Conservation (phyloP, 2,797 vertebrate species). For the Tympanoctomys barrerae region DNA sequence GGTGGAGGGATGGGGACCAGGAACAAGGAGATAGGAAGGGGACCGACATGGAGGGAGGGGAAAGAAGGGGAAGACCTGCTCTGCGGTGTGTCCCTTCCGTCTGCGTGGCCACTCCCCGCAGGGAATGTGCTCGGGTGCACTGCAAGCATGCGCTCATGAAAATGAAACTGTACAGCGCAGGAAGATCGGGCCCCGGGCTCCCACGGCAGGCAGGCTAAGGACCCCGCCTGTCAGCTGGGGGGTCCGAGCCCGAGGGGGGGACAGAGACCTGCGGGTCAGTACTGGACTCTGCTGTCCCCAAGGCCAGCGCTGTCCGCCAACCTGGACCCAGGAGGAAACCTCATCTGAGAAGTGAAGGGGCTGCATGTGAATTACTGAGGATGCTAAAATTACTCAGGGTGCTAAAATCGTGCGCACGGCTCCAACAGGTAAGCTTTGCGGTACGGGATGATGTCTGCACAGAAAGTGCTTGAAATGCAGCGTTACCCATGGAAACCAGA, state of each 20-base stretch:
- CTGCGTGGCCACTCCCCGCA: neutral
- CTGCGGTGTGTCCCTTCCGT: neutral
- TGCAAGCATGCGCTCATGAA: neutral
- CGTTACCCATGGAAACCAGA: neutral
- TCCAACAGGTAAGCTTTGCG: neutral
- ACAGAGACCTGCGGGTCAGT: neutral
- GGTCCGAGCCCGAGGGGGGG: too few relatives aligned
- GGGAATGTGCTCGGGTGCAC: neutral
- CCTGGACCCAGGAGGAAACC: neutral
- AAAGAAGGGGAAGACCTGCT: neutral
- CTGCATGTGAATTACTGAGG: neutral
- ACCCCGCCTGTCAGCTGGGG: accelerated
- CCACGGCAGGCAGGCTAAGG: neutral
- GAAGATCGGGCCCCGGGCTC: too few relatives aligned
- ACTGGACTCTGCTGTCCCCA: neutral
- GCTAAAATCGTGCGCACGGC: neutral
- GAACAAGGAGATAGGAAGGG: neutral
- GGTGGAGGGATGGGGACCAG: neutral
- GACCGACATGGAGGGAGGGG: neutral
- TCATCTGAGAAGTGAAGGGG: neutral
- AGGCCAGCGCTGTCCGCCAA: neutral
- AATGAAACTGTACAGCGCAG: accelerated
- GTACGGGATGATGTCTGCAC: neutral
- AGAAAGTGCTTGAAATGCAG: neutral
- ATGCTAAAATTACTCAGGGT: neutral